Evolutionary conservation across 64 coral and sea anemone genomes (phyloP).

Genomic region (Orbicella faveolata): DNA sequence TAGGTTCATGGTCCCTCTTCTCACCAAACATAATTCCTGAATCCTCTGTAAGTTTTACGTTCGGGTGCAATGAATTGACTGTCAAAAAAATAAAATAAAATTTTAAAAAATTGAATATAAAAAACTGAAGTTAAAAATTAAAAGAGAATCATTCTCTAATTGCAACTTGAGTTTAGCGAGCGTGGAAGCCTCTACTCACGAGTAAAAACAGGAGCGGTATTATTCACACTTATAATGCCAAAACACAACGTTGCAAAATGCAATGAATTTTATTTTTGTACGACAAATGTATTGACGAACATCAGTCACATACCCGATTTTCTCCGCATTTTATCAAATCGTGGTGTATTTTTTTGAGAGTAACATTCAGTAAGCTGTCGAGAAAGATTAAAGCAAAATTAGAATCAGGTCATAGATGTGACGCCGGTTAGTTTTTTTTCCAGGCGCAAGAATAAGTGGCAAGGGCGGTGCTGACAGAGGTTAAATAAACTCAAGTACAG

Average conservation of each 20-base stretch:
- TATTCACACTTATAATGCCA: too few relatives aligned
- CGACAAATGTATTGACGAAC: background rate
- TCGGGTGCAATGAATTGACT: background rate
- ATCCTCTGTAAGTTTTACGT: conserved; percentile 1
- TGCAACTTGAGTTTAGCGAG: too few relatives aligned
- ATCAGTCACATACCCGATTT: background rate
- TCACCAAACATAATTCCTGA: background rate
- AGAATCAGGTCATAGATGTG: background rate
- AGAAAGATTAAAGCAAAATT: background rate
- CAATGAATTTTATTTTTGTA: background rate
- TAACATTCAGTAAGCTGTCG: conserved; percentile 8
- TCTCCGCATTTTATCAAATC: background rate
- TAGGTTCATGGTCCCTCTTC: background rate
- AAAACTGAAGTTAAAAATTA: too few relatives aligned
- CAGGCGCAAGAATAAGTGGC: too few relatives aligned
- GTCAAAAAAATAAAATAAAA: background rate
- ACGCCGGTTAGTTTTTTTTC: too few relatives aligned
- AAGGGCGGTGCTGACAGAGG: too few relatives aligned
- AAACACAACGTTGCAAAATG: too few relatives aligned
- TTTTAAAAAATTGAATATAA: background rate
- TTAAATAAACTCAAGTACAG: too few relatives aligned
- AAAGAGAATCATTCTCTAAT: too few relatives aligned
- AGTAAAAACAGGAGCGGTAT: too few relatives aligned
- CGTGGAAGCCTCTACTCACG: too few relatives aligned
- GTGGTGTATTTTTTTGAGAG: conserved; percentile 8